Conservation (phyloP, 2,888 invertebrate species). For the Notocelia uddmanniana region DNA sequence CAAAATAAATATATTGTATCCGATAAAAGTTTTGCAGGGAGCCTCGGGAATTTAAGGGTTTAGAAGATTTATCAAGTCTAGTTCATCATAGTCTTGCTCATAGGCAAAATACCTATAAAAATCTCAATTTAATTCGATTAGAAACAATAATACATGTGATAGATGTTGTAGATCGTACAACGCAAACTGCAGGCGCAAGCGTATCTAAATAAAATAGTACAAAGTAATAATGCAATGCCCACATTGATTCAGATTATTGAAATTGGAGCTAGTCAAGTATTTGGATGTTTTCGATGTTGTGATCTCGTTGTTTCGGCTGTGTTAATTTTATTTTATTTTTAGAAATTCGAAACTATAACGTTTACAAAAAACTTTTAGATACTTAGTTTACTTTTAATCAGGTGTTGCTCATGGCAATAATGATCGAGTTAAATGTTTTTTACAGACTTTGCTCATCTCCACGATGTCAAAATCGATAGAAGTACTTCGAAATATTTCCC, state of each 20-base stretch:
- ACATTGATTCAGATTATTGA: constrained; percentile 44
- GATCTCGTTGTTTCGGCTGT: constrained; percentile 81
- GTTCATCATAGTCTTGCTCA: constrained; percentile 54
- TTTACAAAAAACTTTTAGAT: constrained; percentile 39
- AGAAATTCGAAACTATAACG: constrained; percentile 42
- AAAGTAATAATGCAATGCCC: constrained; percentile 40
- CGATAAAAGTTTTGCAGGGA: constrained; percentile 38
- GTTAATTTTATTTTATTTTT: constrained; percentile 64
- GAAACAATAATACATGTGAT: constrained; percentile 57
- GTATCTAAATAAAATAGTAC: constrained; percentile 39
- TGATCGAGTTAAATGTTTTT: constrained; percentile 15
- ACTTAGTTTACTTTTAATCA: neutral
- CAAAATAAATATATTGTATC: neutral
- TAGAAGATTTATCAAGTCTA: constrained; percentile 49
- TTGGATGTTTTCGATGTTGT: constrained; percentile 56
- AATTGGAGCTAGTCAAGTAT: constrained; percentile 61
- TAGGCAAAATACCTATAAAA: constrained; percentile 49
- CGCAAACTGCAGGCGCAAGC: constrained; percentile 25
- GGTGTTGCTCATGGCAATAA: constrained; percentile 11
- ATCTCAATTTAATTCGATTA: constrained; percentile 53
- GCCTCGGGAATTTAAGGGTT: constrained; percentile 34
- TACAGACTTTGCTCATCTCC: constrained; percentile 26
- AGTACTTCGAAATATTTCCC: constrained; percentile 33
- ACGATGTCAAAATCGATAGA: constrained; percentile 21
- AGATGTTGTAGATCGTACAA: constrained; percentile 52